Base-by-base conservation (phyloP, 2,888 invertebrate genomes). In the Liodrosophila aerea region DNA sequence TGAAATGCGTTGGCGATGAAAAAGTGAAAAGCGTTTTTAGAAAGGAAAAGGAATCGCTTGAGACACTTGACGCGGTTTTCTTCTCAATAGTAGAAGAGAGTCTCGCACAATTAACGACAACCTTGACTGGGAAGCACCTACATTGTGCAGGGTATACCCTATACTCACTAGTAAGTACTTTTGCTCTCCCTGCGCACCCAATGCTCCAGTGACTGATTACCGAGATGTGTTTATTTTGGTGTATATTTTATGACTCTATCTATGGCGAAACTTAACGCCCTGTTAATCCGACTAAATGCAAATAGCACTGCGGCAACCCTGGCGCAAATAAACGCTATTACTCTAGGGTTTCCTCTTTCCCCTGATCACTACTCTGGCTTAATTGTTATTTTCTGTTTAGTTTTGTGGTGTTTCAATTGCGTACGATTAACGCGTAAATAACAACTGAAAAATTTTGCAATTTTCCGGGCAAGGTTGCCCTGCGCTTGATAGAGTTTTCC, bases 211-310 rank as follows among this genome's bases (percentile, higher is more conserved):
- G 50, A 37, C 66, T 66, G 57, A 57, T 62, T 54, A 47, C 73
- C 56, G 56, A 72, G 56, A 57, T 70, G 52, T 52, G 52, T 53
- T 52, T 54, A 50, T 64, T 50, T 59, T 29, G 45, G 8, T 15
- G 37, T 40, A 33, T 53, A 53, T 34, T 66, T 85, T 57, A 80
- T 67, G 43, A 18, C 41, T 62, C 45, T 58, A 68, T 64, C 61
- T 51, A 51, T 81, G 83, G 64, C 67, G 84, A 68, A 82, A 77
- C 81, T 83, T 83, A 77, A 85, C 85, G 85, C 85, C 76, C 87
- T 83, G 87, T 86, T 85, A 81, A 85, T 60, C 71, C 64, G 47
- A 62, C 76, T 86, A 80, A 86, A 80, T 75, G 68, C 56, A 69
- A 68, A 69, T 73, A 15, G 45, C 45, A 47, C 60, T 22, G 66